Evolutionary conservation across 2,113 vertebrate species (phyloP).

Genomic region (Bos javanicus): DNA sequence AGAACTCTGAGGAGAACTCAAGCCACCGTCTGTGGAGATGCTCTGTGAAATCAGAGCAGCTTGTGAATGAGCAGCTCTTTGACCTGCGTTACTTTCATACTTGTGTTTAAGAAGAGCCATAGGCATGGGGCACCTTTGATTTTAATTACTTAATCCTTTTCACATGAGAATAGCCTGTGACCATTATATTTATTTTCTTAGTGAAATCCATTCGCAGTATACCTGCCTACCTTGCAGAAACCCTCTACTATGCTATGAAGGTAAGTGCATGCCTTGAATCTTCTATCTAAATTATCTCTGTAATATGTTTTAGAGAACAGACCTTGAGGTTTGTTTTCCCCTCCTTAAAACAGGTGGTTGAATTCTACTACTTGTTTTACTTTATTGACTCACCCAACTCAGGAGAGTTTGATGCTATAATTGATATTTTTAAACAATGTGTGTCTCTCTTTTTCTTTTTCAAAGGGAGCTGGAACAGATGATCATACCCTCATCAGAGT

Average conservation of each 20-base stretch:
- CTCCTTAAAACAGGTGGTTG: background rate
- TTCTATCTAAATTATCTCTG: background rate
- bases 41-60: background rate
- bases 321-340: too few relatives aligned
- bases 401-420: background rate
- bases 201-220: slow-evolving; percentile 91
- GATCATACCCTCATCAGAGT: slow-evolving; percentile 92
- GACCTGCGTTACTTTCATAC: background rate
- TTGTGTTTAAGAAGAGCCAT: background rate
- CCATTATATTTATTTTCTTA: slow-evolving; percentile 66
- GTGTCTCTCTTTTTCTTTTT: background rate
- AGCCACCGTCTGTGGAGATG: too few relatives aligned
- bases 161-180: background rate
- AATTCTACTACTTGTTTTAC: background rate
- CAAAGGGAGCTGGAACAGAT: slow-evolving; percentile 93
- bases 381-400: background rate
- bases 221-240: slow-evolving; percentile 92
- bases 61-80: background rate
- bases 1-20: background rate
- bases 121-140: background rate
- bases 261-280: slow-evolving; percentile 71
- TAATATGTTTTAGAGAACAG: background rate
- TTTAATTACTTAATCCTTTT: background rate
- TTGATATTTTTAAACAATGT: background rate
- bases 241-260: slow-evolving; percentile 91